Percentiles rank a stretch among this genome's conserved stretches.
phyloP scores from a whole-genome alignment of 2,797 vertebrate genomes.

The Chelmon rostratus region DNA sequence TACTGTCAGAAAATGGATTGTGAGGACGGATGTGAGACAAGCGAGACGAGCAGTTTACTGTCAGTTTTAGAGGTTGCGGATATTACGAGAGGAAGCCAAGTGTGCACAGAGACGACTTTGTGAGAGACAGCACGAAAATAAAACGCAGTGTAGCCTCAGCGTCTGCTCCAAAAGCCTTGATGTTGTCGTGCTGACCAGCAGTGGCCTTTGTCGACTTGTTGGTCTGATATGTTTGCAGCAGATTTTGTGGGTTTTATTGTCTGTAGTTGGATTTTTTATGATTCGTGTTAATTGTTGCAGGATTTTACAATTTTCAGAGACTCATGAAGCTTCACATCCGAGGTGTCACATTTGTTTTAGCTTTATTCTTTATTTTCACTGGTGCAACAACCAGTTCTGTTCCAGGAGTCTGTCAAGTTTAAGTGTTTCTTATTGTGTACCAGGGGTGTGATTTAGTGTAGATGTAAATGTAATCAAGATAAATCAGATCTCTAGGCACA shows the following conservation, averaged over 20 bases:
- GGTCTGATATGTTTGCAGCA: not conserved
- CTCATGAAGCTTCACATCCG: not conserved
- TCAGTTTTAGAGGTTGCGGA: conserved; percentile 36
- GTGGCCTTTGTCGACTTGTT: not conserved
- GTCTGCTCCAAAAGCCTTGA: conserved; percentile 5
- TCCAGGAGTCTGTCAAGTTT: conserved; percentile 50
- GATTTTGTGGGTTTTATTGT: not conserved
- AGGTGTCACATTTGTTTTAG: conserved; percentile 18
- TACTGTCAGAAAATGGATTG: conserved; percentile 41
- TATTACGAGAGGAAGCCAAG: conserved; percentile 36
- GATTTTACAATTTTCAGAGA: not conserved
- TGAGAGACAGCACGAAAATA: conserved; percentile 4
- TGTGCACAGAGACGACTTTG: conserved; percentile 16
- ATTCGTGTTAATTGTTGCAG: not conserved
- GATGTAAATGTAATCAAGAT: conserved; percentile 47
- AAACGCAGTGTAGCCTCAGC: not conserved
- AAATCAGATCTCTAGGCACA: conserved; percentile 38
- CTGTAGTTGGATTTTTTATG: not conserved
- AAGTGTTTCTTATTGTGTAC: conserved; percentile 43
- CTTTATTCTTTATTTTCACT: conserved; percentile 40
- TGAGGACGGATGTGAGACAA: conserved; percentile 47
- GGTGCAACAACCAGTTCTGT: conserved; percentile 16
- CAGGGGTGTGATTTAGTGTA: conserved; percentile 46
- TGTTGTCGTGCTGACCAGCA: conserved; percentile 5
- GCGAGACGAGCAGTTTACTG: conserved; percentile 50